Conservation (phyloP, 2,113 vertebrate genomes). For the Dromas ardeola region DNA sequence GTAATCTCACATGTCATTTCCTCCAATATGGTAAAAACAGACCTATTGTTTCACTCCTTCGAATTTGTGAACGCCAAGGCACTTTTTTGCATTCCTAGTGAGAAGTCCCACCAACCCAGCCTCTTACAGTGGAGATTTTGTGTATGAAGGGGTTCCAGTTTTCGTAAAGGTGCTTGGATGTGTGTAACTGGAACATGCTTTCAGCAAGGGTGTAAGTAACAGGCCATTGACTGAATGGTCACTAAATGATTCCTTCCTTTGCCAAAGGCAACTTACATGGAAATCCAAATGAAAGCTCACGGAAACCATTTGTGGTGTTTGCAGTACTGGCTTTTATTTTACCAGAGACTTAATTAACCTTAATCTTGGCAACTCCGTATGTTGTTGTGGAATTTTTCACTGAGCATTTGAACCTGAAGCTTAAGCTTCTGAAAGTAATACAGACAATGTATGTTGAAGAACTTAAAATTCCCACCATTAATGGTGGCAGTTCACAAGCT, state of each 20-base stretch:
- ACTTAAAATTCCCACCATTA: background rate
- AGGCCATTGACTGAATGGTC: background rate
- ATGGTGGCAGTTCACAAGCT: background rate
- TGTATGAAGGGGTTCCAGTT: background rate
- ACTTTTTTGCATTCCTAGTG: background rate
- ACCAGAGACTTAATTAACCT: background rate
- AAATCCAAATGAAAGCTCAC: background rate
- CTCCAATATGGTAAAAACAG: background rate
- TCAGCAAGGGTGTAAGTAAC: background rate
- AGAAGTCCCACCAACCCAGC: background rate
- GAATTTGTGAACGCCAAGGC: background rate
- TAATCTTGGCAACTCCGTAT: background rate
- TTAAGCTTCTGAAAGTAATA: background rate
- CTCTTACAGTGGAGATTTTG: background rate
- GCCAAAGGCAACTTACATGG: background rate
- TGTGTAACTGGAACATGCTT: background rate
- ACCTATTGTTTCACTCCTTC: background rate
- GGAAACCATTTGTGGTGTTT: background rate
- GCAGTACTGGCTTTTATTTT: background rate
- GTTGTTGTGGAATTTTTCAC: background rate
- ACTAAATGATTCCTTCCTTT: background rate
- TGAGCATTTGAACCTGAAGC: background rate
- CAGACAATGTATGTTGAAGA: background rate
- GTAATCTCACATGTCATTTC: background rate
- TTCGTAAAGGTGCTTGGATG: background rate